Conservation (phyloP, 2,888 invertebrate species). For the Xylocampa areola region DNA sequence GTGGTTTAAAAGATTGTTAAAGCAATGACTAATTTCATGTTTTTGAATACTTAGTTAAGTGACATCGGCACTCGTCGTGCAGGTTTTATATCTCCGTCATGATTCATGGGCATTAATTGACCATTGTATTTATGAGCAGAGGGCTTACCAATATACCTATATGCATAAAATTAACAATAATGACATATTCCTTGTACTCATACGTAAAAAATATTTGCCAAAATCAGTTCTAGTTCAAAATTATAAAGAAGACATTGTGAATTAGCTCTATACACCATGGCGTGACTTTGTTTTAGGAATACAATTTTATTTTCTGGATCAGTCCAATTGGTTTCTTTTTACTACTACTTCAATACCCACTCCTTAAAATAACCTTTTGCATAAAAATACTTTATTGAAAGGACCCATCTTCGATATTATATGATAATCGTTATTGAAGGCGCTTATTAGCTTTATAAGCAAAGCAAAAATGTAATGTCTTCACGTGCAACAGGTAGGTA, state of each 20-base stretch:
- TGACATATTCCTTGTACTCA: no score
- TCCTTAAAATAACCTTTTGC: no score
- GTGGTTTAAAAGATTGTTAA: slow-evolving; percentile 46
- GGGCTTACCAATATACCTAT: slow-evolving; percentile 15
- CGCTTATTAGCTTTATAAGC: neutral
- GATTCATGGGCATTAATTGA: slow-evolving; percentile 50
- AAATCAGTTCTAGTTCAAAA: no score
- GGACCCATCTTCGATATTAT: neutral
- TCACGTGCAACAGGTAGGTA: slow-evolving; percentile 21
- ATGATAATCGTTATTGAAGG: neutral
- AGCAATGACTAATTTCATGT: slow-evolving; percentile 57
- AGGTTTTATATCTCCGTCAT: slow-evolving; percentile 33
- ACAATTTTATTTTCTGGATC: no score
- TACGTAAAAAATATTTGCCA: no score
- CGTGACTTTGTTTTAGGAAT: no score
- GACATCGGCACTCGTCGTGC: slow-evolving; percentile 29
- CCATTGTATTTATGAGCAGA: slow-evolving; percentile 43
- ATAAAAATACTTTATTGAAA: no score
- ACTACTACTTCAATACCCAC: no score
- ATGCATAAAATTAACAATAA: slow-evolving; percentile 1
- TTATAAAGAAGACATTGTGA: no score
- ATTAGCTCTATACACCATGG: no score
- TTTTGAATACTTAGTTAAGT: slow-evolving; percentile 28
- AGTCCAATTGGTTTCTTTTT: no score
- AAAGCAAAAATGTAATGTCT: slow-evolving; percentile 27